Base-by-base conservation (phyloP, 2,113 vertebrate genomes). In the Chaetura pelagica region DNA sequence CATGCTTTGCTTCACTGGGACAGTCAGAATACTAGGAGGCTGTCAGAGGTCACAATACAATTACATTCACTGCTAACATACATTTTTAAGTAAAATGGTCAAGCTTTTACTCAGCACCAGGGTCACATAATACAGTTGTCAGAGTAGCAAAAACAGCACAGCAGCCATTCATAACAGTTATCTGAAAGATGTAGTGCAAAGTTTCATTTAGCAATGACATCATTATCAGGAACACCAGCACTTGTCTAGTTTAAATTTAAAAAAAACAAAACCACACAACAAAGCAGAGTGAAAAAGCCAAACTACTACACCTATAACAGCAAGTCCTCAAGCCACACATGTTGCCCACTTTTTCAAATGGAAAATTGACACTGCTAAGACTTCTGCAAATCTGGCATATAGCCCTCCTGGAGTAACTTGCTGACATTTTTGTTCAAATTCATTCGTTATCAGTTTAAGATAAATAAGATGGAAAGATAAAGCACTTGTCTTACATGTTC, bases 101-200 rank as follows among this genome's bases (percentile, higher is more conserved):
- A 68, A 42, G 17, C 42, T 77, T 66, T 23, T 71, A 71, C 77
- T 95, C 84, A 95, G 95, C 93, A 79, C 58, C 68, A 72, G 87
- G 79, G 80, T 96, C 87, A 94, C 87, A 93, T 40, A 97, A 75
- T 34, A 92, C 80, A 49, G 84, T 63, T 40, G 94, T 92, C 48
- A 97, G 90, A 32, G 87, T 49, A 59, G 93, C 92, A 87, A 97
- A 94, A 69, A 46, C 84, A n/a, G 93, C 54, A 69, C 71, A 89
- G 48, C 96, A 94, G 51, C 94, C 94, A 57, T 83, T 94, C 94
- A 89, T 88, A 46, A 96, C 72, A 67, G 84, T 74, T 75, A 97
- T 34, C 94, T 97, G 73, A 61, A 96, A 84, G 64, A 11, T n/a
- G 13, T 10, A 57, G 40, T 16, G 34, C 13, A 57, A 87, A 32